Evolutionary conservation across 1,140 invertebrate species (phyloP), one percentile per base, ranked within the genome.

Genomic region (Venturia canescens): DNA sequence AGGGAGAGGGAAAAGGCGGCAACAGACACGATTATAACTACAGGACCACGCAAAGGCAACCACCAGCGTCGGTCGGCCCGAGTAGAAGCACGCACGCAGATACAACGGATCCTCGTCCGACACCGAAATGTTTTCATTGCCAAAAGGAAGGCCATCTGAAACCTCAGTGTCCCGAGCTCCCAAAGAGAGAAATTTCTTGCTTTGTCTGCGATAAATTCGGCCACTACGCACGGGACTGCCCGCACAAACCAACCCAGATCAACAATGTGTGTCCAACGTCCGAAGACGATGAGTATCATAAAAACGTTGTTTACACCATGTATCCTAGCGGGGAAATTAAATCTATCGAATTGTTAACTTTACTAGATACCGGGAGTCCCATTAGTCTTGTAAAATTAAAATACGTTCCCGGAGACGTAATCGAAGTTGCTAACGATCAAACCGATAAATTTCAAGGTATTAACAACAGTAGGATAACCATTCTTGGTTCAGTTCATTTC

Each of bases 401-500:
- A 6, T 26, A 29, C 74, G 29, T 72, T 2, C 79, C 79, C 18
- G 27, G 53, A 3, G 18, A 63, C 15, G 16, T 44, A 38, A 80
- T 80, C 31, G 50, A 74, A 11, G 0, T 3, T 26, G 34, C 53
- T n/a, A 50, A 80, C 23, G 18, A 63, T 31, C 16, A 15, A 9
- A 1, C 18, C 16, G 38, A 74, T 80, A 60, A 63, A 60, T 74
- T 57, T 74, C 5, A n/a, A 4, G 69, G 57, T 1, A 31, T 80
- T n/a, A 80, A 80, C 44, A 38, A 74, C 1, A 80, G 79, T 74
- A 34, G 21, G 13, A 44, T 80, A 21, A 53, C n/a, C 44, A 26
- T 74, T 1, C 7, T 74, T 0, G 79, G 79, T 16, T 13, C 18
- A 7, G 53, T 80, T 18, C 21, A 66, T 72, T 15, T 50, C 3